Conservation (phyloP, 2,113 vertebrate genomes). For the Corynorhinus townsendii region DNA sequence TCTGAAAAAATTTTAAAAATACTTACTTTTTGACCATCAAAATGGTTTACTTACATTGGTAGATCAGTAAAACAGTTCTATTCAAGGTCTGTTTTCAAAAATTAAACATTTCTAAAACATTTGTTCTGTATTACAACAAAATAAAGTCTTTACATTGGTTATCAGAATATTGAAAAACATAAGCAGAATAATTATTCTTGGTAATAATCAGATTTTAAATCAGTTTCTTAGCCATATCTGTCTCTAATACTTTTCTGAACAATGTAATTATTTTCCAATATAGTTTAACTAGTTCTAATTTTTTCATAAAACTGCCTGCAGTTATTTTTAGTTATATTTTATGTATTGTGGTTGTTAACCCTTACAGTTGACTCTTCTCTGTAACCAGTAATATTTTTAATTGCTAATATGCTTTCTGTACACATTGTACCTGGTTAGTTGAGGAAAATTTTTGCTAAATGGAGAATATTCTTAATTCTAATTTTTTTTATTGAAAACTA, state of each 20-base stretch:
- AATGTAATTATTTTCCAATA: not conserved
- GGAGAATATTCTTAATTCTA: not conserved
- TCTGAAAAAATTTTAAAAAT: not conserved
- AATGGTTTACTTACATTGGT: conserved; percentile 10
- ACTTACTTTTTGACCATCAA: not conserved
- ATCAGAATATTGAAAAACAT: not conserved
- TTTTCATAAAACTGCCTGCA: conserved; percentile 3
- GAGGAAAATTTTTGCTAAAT: not conserved
- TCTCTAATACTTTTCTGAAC: conserved; percentile 1
- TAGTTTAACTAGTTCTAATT: conserved; percentile 1
- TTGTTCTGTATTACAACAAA: not conserved
- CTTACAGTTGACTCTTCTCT: not conserved
- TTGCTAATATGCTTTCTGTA: not conserved
- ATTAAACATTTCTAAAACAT: conserved; percentile 18
- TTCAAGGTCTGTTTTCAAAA: conserved; percentile 16
- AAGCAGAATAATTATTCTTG: not conserved
- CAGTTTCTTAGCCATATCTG: not conserved
- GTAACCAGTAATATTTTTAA: not conserved
- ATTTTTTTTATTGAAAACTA: conserved; percentile 2
- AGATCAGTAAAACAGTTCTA: not conserved
- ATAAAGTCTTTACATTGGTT: not conserved
- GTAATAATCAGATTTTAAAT: not conserved
- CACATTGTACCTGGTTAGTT: not conserved
- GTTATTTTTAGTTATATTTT: conserved; percentile 15
- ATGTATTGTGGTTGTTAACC: not conserved